Conservation (phyloP, 2,888 invertebrate species). For the Limulus polyphemus region DNA sequence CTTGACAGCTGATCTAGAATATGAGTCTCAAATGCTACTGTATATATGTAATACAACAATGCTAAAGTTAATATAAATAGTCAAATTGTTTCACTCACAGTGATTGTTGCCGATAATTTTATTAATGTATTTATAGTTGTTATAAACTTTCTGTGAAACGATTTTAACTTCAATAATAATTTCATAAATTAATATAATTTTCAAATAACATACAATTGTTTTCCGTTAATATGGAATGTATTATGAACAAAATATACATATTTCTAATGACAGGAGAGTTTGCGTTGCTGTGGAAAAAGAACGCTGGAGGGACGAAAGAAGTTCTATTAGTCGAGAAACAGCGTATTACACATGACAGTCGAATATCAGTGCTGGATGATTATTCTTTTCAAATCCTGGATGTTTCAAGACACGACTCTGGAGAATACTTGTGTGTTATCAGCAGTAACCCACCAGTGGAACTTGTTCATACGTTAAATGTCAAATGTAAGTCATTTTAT, state of each 20-base stretch:
- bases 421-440: constrained; percentile 15
- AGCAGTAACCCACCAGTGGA: constrained; percentile 16
- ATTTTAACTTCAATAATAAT: too few relatives aligned
- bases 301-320: constrained; percentile 4
- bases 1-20: too few relatives aligned
- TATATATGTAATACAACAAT: too few relatives aligned
- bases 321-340: constrained; percentile 13
- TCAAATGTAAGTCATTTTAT: constrained; percentile 12
- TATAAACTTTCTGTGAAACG: too few relatives aligned
- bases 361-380: constrained; percentile 4
- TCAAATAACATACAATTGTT: too few relatives aligned
- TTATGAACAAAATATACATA: too few relatives aligned
- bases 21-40: too few relatives aligned
- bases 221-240: too few relatives aligned
- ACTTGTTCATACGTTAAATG: constrained; percentile 15
- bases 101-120: too few relatives aligned
- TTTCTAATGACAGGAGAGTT: constrained; percentile 9
- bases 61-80: too few relatives aligned
- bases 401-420: constrained; percentile 13
- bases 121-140: not conserved
- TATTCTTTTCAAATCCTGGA: constrained; percentile 8
- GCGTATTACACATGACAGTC: constrained; percentile 9
- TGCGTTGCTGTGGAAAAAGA: constrained; percentile 14
- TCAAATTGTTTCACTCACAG: too few relatives aligned
- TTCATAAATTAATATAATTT: too few relatives aligned